Conservation (phyloP, 2,797 vertebrate species). For the Triplophysa yarkandensis region DNA sequence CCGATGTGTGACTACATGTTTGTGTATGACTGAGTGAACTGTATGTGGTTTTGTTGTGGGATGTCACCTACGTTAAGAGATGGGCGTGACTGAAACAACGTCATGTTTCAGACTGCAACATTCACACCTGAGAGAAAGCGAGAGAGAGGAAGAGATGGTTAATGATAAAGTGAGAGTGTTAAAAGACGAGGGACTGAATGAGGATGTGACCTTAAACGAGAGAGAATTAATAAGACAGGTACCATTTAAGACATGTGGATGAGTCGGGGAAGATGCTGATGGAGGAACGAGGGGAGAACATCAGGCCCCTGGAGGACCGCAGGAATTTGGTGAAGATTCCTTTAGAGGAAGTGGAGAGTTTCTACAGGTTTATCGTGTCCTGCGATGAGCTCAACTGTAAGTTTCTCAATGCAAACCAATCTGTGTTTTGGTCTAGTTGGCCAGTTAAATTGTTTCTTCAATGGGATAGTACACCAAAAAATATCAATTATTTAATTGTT, state of each 20-base stretch:
- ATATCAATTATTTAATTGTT: too few species aligned
- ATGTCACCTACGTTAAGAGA: conserved; percentile 14
- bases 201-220: conserved; percentile 31
- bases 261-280: conserved; percentile 42
- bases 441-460: neutral
- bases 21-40: neutral
- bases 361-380: conserved; percentile 71
- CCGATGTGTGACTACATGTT: neutral
- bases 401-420: conserved; percentile 52
- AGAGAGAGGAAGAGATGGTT: conserved; percentile 6
- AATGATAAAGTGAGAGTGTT: conserved; percentile 7
- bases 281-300: conserved; percentile 55
- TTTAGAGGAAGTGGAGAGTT: conserved; percentile 76
- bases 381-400: conserved; percentile 75
- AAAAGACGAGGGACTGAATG: conserved; percentile 24
- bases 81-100: conserved; percentile 53
- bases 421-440: neutral
- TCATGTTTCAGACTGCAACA: conserved; percentile 56
- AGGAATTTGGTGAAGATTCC: conserved; percentile 69
- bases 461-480: too few species aligned
- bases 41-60: conserved; percentile 11
- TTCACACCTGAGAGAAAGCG: conserved; percentile 56
- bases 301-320: conserved; percentile 59
- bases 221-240: conserved; percentile 1
- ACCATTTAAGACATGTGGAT: conserved; percentile 26